Evolutionary conservation across 2,888 invertebrate species (phyloP).

Genomic region (Deilephila porcellus): DNA sequence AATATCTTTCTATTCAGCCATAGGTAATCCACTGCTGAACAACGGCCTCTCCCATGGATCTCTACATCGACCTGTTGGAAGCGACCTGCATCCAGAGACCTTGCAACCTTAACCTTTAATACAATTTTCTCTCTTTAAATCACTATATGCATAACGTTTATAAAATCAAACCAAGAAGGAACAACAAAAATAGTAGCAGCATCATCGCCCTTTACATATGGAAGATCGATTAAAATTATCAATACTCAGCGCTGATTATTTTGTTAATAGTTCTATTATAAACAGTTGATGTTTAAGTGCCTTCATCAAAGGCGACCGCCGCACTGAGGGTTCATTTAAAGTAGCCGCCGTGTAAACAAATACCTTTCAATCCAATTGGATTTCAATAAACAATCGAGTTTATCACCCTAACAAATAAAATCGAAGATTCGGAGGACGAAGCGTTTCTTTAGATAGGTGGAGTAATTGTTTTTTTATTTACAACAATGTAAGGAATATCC

Average conservation of each 20-base stretch:
- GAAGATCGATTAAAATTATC: constrained; percentile 16
- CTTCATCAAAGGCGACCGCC: constrained; percentile 13
- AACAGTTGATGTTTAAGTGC: constrained; percentile 22
- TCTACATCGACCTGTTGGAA: too few species aligned
- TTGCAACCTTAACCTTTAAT: too few species aligned
- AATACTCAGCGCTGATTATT: constrained; percentile 20
- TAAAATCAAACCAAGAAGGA: not conserved
- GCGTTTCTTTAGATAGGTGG: not conserved
- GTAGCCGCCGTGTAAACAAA: constrained; percentile 23
- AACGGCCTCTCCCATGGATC: too few species aligned
- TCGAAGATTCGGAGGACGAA: not conserved
- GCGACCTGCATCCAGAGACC: too few species aligned
- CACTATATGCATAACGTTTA: too few species aligned
- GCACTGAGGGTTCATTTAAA: constrained; percentile 25
- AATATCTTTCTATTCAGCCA: too few species aligned
- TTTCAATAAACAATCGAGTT: constrained; percentile 24
- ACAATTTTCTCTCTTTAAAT: too few species aligned
- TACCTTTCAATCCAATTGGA: constrained; percentile 22
- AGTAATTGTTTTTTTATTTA: too few species aligned
- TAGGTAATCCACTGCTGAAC: too few species aligned
- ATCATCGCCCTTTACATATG: not conserved
- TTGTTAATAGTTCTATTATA: constrained; percentile 20
- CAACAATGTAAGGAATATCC: too few species aligned
- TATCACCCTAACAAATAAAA: constrained; percentile 22
- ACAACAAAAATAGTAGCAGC: not conserved